Base-by-base conservation (phyloP, 2,113 vertebrate species). In the Leptodactylus fuscus region DNA sequence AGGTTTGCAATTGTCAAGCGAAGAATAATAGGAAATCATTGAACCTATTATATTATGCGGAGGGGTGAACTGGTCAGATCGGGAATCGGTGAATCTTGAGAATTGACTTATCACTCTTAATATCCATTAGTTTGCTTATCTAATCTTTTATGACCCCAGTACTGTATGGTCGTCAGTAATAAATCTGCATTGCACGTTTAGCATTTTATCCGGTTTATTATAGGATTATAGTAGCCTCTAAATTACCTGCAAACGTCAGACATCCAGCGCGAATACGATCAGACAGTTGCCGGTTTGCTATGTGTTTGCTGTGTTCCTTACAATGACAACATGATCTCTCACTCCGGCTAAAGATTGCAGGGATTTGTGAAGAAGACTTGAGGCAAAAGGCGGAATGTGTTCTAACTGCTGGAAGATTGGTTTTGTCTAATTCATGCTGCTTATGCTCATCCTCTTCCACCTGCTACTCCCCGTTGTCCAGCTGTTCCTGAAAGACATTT, bases 341-440 rank as follows among this genome's bases (percentile, higher is more conserved):
- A 67, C 22, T 77, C 38, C 78, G 46, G 29, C 41, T 53, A 48
- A 69, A 38, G 32, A 67, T 29, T 77, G 73, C 18, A 78, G 46
- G 83, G 83, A 85, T 85, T 85, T 85, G 60, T 55, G 46, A 78
- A 77, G 27, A 85, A 53, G 65, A 69, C 74, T 85, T 78, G 58
- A 85, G 83, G 83, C 74, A 69, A 85, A 69, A 41, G 22, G 13
- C 34, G 11, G 74, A 79, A 78, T 85, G 44, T 78, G 75, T 85
- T 85, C 10, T 79, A 78, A 79, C 74, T 51, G 83, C 74, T 79
- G 46, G 74, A 67, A 78, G 58, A 85, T 78, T 78, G 74, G 41
- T 78, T n/a, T 78, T 79, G 83, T 78, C 75, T 78, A 53, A 65
- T 79, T 78, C 74, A 79, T 20, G 60, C 74, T 78, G 83, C 46